Conservation (phyloP, 2,888 invertebrate species). For the Norana najaformis region DNA sequence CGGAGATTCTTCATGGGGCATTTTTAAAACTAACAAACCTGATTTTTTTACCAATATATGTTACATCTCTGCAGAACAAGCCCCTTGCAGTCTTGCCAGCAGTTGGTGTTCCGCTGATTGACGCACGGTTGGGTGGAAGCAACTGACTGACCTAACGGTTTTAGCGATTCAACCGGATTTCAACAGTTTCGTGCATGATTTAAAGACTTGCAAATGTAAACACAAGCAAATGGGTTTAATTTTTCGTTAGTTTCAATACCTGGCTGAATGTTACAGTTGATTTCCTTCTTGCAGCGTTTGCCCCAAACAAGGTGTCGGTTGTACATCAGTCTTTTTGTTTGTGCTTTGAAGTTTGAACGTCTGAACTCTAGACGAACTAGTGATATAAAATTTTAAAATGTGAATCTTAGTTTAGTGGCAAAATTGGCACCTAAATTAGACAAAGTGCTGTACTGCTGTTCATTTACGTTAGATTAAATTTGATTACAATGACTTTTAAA, state of each 20-base stretch:
- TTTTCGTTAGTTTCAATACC: not conserved
- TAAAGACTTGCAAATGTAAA: not conserved
- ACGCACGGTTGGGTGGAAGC: not conserved
- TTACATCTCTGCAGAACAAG: conserved; percentile 5
- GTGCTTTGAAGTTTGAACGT: not conserved
- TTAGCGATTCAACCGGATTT: not conserved
- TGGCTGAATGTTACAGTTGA: not conserved
- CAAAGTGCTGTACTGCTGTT: not conserved
- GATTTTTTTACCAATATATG: not conserved
- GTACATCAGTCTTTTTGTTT: not conserved
- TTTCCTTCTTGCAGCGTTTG: not conserved
- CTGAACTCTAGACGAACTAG: not conserved
- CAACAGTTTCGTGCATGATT: not conserved
- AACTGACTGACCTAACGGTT: not conserved
- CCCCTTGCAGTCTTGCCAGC: conserved; percentile 13
- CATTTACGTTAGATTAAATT: not conserved
- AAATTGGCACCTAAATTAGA: not conserved
- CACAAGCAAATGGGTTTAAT: not conserved
- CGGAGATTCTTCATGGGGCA: not conserved
- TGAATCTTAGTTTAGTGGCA: not conserved
- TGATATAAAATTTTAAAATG: not conserved
- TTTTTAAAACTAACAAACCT: not conserved
- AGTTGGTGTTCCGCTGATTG: not conserved
- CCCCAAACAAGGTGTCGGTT: not conserved
- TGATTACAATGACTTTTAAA: not conserved